Base-by-base conservation (phyloP, 53 echinoderm and acorn worm species). In the Luidia sarsii region DNA sequence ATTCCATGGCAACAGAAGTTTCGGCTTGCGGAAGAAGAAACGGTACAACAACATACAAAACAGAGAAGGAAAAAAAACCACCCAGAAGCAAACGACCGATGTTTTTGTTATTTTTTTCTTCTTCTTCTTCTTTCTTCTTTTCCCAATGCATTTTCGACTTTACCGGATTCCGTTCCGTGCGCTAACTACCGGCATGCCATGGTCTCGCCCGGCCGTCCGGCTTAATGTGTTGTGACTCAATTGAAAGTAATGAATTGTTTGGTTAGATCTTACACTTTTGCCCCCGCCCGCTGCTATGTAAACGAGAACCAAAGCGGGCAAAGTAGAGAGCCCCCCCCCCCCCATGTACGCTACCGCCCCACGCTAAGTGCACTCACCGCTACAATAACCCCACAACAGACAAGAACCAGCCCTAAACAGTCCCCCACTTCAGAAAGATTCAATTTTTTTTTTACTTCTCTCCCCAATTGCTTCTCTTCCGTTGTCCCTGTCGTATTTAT, bases 151-250 rank as follows among this genome's bases (percentile, higher is more conserved):
- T n/a, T n/a, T n/a, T n/a, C n/a, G n/a, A n/a, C n/a, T n/a, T n/a
- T n/a, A n/a, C n/a, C n/a, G n/a, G n/a, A n/a, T n/a, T n/a, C n/a
- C n/a, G n/a, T n/a, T n/a, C n/a, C n/a, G n/a, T n/a, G n/a, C n/a
- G n/a, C n/a, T n/a, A n/a, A n/a, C n/a, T n/a, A n/a, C n/a, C n/a
- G n/a, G n/a, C n/a, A n/a, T n/a, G n/a, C n/a, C n/a, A n/a, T n/a
- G n/a, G n/a, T n/a, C n/a, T n/a, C 77, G 61, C 61, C 61, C 59
- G 77, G 16, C 77, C 20, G 20, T 33, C 39, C 61, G 59, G 3
- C 11, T 35, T 77, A 77, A 77, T 77, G 77, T 77, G 77, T 77
- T 77, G 30, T 77, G 77, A 77, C 77, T 77, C 77, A 77, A 77
- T 77, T 77, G 59, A 77, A 77, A 77, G 77, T 77, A 77, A 77